Conservation (phyloP, 64 coral and sea anemone genomes). For the Porites lutea region DNA sequence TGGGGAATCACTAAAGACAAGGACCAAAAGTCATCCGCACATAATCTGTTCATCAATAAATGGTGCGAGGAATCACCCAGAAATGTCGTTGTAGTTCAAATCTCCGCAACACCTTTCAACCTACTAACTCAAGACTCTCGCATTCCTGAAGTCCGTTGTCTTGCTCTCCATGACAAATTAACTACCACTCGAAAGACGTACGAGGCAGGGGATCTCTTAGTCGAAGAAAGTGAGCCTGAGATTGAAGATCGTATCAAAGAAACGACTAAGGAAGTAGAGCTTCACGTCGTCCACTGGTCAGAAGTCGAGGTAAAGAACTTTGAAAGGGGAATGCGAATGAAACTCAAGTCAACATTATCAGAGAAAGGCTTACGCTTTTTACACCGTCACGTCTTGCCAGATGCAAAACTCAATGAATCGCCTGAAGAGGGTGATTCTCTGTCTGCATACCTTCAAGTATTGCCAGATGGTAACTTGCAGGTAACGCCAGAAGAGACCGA, state of each 20-base stretch:
- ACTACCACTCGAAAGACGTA: background rate
- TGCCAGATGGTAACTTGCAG: background rate
- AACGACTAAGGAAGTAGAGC: background rate
- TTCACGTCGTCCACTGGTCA: slow-evolving; percentile 66
- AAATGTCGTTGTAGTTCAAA: slow-evolving; percentile 54
- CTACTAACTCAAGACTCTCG: slow-evolving; percentile 53
- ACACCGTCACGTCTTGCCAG: background rate
- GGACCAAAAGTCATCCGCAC: slow-evolving; percentile 60
- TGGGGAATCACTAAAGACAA: slow-evolving; percentile 74
- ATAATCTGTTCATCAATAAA: slow-evolving; percentile 56
- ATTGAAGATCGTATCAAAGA: background rate
- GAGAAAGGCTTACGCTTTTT: background rate
- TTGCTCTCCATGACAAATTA: background rate
- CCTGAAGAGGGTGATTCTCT: background rate
- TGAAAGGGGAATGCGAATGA: slow-evolving; percentile 43
- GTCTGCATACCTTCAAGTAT: slow-evolving; percentile 10
- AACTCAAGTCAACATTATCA: slow-evolving; percentile 26
- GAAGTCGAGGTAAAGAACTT: slow-evolving; percentile 56
- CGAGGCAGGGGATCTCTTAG: background rate
- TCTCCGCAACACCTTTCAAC: slow-evolving; percentile 65
- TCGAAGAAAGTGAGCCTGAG: background rate
- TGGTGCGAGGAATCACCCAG: slow-evolving; percentile 45
- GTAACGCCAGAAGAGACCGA: background rate
- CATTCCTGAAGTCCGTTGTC: slow-evolving; percentile 15
- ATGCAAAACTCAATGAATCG: background rate